phyloP scores from a whole-genome alignment of 2,113 vertebrate genomes.

The Catharus fuscescens region DNA sequence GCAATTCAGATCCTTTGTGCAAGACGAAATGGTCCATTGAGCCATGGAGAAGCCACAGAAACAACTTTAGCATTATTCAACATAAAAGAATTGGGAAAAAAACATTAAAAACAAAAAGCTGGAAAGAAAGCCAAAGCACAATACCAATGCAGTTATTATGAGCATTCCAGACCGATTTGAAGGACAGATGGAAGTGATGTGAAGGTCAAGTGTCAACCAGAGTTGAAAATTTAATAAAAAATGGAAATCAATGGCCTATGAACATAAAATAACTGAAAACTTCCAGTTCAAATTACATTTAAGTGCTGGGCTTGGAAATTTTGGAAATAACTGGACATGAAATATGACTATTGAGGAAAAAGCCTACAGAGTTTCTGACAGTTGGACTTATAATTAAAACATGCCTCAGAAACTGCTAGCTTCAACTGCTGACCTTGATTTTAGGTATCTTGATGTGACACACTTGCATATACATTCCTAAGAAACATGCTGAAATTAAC shows the following conservation, averaged over 20 bases:
- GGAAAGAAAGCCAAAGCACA: slow-evolving; percentile 11
- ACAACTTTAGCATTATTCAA: background rate
- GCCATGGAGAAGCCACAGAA: slow-evolving; percentile 21
- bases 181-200: background rate
- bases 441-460: background rate
- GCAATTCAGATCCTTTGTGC: slow-evolving; percentile 68
- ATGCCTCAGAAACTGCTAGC: background rate
- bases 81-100: background rate
- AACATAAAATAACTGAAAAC: background rate
- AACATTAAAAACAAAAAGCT: background rate
- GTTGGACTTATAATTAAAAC: background rate
- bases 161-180: background rate
- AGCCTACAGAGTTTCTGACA: background rate
- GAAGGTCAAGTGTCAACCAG: background rate
- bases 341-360: background rate
- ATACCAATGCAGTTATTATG: background rate
- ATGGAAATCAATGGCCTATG: background rate
- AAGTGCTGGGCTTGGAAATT: background rate
- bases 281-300: background rate
- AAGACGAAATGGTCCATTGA: slow-evolving; percentile 20
- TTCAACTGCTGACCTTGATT: background rate
- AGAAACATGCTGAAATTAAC: background rate
- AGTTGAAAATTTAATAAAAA: background rate
- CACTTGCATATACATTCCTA: background rate
- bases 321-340: background rate